These are phyloP conservation scores for Nymphalis polychloros DNA, from an alignment of 2,888 invertebrate genomes.

Conservation along the genomic window DNA sequence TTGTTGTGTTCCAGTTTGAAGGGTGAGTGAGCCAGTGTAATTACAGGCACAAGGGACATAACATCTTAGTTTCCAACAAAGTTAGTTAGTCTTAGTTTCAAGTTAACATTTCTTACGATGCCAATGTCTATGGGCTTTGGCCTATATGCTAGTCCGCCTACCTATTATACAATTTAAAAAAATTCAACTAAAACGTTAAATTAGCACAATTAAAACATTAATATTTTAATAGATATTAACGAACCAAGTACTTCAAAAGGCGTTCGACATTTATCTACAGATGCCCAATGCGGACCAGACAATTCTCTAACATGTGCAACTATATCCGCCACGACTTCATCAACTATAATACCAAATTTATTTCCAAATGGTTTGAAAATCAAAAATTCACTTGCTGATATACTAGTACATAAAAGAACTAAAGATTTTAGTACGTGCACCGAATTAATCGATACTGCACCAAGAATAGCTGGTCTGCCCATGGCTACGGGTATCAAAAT, in stretches of 20 bases:
- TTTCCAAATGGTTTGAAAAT: slow-evolving; percentile 55
- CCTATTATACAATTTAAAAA: no score
- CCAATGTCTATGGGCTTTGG: no score
- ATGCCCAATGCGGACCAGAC: slow-evolving; percentile 73
- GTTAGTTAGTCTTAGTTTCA: no score
- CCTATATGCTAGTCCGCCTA: no score
- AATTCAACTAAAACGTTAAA: no score
- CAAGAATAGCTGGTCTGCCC: neutral
- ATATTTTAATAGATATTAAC: slow-evolving; percentile 62
- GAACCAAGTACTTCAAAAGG: slow-evolving; percentile 78
- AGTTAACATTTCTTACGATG: no score
- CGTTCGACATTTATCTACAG: slow-evolving; percentile 63
- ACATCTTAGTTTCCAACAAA: no score
- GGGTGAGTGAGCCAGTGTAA: no score
- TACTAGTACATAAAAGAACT: slow-evolving; percentile 38
- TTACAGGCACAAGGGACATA: no score
- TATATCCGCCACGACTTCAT: slow-evolving; percentile 55
- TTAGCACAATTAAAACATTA: neutral
- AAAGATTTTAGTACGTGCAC: slow-evolving; percentile 51
- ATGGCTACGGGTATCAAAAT: slow-evolving; percentile 33
- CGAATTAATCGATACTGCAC: slow-evolving; percentile 24
- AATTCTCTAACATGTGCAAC: slow-evolving; percentile 44
- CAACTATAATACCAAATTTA: slow-evolving; percentile 49
- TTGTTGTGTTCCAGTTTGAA: no score
- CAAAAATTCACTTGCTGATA: slow-evolving; percentile 46